phyloP scores from a whole-genome alignment of 1,140 invertebrate species.

The Drosophila trapezifrons region DNA sequence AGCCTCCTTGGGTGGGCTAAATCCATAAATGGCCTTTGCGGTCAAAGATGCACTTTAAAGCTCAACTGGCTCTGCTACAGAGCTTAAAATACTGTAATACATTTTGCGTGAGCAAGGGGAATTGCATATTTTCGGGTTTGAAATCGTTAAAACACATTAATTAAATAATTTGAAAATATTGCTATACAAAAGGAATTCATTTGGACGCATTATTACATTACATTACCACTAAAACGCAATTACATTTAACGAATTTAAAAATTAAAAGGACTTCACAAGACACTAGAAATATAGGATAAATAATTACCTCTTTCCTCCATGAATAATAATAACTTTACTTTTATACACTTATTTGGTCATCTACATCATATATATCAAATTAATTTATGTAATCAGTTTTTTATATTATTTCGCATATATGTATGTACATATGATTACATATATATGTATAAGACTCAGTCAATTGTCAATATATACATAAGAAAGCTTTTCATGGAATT shows the following conservation, averaged over 20 bases:
- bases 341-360: neutral
- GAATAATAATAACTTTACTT: neutral
- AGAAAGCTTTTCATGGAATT: neutral
- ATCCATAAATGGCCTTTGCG: constrained; percentile 17
- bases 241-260: too few relatives aligned
- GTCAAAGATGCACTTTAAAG: constrained; percentile 23
- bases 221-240: neutral
- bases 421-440: too few relatives aligned
- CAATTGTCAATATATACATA: neutral
- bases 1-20: constrained; percentile 6
- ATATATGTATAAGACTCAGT: too few relatives aligned
- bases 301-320: neutral
- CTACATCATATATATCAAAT: too few relatives aligned
- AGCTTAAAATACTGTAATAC: neutral
- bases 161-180: neutral
- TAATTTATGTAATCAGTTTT: neutral
- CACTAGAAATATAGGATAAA: neutral
- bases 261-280: neutral
- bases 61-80: neutral
- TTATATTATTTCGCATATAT: neutral
- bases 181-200: neutral
- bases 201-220: neutral
- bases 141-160: neutral
- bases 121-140: constrained; percentile 6
- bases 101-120: constrained; percentile 6